These are phyloP conservation scores for Periophthalmus magnuspinnatus DNA, from an alignment of 2,797 vertebrate genomes.

Conservation along the genomic window DNA sequence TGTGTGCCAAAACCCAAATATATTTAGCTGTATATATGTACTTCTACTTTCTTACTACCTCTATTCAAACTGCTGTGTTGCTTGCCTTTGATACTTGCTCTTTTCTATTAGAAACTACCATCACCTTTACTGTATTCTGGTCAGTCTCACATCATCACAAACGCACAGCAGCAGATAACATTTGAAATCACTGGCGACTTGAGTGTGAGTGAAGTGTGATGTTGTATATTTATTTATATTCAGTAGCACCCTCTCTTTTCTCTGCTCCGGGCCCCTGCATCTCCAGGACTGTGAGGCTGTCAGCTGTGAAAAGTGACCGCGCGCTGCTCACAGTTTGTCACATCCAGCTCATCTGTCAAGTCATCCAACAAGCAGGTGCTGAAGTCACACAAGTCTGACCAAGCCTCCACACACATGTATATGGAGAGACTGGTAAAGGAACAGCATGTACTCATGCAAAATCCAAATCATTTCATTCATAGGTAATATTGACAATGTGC, in stretches of 20 bases:
- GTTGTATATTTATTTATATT: constrained; percentile 40
- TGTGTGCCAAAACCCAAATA: not conserved
- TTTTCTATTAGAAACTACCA: not conserved
- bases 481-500: not conserved
- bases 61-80: not conserved
- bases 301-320: constrained; percentile 46
- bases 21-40: not conserved
- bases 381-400: constrained; percentile 30
- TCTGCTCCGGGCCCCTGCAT: constrained; percentile 19
- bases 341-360: constrained; percentile 37
- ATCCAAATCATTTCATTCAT: not conserved
- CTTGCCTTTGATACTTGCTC: not conserved
- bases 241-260: constrained; percentile 15
- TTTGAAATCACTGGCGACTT: constrained; percentile 15
- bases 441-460: not conserved
- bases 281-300: constrained; percentile 43
- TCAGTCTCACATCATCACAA: not conserved
- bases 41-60: not conserved
- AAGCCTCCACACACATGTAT: not conserved
- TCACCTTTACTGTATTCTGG: not conserved
- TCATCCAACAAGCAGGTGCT: constrained; percentile 47
- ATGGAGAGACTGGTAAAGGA: constrained; percentile 2
- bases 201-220: constrained; percentile 18
- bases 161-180: not conserved
- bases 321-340: constrained; percentile 21